Evolutionary conservation across 2,888 invertebrate genomes (phyloP).

Genomic region (Aethes cnicana): DNA sequence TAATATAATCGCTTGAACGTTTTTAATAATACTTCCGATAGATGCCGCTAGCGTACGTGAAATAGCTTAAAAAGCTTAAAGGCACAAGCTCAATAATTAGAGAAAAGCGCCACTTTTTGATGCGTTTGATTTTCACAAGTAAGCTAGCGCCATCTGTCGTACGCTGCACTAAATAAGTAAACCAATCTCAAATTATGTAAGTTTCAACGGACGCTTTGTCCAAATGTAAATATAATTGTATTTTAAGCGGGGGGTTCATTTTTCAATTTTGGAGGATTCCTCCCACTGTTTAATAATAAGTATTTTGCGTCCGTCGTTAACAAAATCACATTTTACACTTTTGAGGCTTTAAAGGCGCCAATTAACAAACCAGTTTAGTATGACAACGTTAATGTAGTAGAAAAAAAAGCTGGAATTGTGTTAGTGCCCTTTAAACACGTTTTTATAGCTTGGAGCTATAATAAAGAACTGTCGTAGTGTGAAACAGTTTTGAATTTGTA

Average conservation of each 20-base stretch:
- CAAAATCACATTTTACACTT: too few relatives aligned
- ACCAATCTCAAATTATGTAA: not conserved
- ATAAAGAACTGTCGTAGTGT: conserved; percentile 7
- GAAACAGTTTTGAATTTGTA: conserved; percentile 8
- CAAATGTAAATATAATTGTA: conserved; percentile 17
- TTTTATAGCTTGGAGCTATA: conserved; percentile 18
- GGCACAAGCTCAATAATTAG: too few relatives aligned
- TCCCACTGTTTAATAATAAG: too few relatives aligned
- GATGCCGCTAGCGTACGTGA: not conserved
- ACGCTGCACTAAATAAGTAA: not conserved
- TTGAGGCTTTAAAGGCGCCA: too few relatives aligned
- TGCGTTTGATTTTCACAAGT: not conserved
- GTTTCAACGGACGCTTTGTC: not conserved
- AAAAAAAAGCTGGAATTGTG: not conserved
- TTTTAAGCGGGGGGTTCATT: conserved; percentile 3
- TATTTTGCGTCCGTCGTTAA: conserved; percentile 15
- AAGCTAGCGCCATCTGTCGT: conserved; percentile 2
- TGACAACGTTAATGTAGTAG: too few relatives aligned
- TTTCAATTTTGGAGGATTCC: conserved; percentile 3
- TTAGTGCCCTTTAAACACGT: not conserved
- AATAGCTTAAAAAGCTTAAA: too few relatives aligned
- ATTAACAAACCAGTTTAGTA: too few relatives aligned
- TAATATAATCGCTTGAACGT: not conserved
- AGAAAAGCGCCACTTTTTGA: too few relatives aligned
- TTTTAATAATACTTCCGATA: not conserved